Percentiles rank a stretch among this genome's conserved stretches.
Evolutionary conservation across 2,113 vertebrate genomes (phyloP).

Genomic region (Lasiurus cinereus): DNA sequence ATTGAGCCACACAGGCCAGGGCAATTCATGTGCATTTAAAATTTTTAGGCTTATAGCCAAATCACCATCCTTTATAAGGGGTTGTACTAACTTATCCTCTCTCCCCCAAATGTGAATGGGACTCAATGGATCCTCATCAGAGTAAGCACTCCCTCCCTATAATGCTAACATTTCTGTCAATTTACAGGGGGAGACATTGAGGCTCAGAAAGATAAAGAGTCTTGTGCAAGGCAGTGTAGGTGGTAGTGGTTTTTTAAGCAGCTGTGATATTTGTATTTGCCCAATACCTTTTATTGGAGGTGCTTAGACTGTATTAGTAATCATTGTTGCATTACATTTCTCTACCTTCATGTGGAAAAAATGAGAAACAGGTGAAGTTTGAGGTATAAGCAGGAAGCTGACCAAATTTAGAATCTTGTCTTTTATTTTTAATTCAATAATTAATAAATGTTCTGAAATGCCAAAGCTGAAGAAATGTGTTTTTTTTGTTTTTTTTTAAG

Average conservation of each 20-base stretch:
- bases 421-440: conserved; percentile 45
- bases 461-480: conserved; percentile 11
- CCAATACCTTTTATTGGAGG: not conserved
- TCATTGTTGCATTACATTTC: conserved; percentile 60
- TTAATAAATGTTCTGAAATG: conserved; percentile 62
- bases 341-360: conserved; percentile 48
- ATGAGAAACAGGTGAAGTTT: conserved; percentile 45
- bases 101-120: not conserved
- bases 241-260: conserved; percentile 37
- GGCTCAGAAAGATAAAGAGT: conserved; percentile 32
- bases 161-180: not conserved
- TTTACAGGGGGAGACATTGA: conserved; percentile 17
- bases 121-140: not conserved
- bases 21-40: not conserved
- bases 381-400: conserved; percentile 59
- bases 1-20: not conserved
- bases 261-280: conserved; percentile 55
- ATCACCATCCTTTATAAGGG: not conserved
- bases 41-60: conserved; percentile 22
- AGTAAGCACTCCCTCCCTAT: not conserved
- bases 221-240: not conserved
- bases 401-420: conserved; percentile 59
- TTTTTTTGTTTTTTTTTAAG: not conserved
- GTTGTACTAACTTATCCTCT: conserved; percentile 25
- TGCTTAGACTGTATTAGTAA: conserved; percentile 37